A percentile compares a stretch with the other conserved stretches of the same genome.
These are phyloP conservation scores for Antrozous pallidus DNA, from an alignment of 2,797 vertebrate species.

Conservation along the genomic window DNA sequence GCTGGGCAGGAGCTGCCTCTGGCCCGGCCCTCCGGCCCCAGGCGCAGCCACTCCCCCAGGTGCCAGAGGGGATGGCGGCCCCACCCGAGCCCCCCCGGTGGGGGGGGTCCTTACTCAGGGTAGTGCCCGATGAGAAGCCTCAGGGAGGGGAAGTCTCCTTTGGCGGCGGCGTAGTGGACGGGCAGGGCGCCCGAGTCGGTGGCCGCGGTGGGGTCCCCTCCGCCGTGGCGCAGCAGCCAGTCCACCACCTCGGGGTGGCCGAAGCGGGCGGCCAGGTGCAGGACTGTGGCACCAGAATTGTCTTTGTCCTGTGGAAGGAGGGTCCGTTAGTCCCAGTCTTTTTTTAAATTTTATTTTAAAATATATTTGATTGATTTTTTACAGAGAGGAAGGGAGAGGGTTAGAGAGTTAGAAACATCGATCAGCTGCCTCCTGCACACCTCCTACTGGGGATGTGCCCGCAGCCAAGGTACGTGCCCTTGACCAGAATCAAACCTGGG, in stretches of 20 bases:
- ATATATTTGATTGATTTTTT: too few relatives aligned
- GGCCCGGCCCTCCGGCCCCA: neutral
- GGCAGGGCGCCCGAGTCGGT: conserved; percentile 94
- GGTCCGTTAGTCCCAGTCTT: neutral
- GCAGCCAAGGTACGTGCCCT: too few relatives aligned
- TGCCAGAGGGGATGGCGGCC: rapidly evolving
- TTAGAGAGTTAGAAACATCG: too few relatives aligned
- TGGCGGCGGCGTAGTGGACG: conserved; percentile 96
- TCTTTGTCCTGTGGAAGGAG: conserved; percentile 88
- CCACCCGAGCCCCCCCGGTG: neutral
- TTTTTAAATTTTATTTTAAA: too few relatives aligned
- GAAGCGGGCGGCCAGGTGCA: conserved; percentile 96
- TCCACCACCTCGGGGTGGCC: conserved; percentile 94
- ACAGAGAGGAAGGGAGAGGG: too few relatives aligned
- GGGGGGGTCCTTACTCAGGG: conserved; percentile 88
- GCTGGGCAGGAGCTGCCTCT: neutral
- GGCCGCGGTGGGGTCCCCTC: conserved; percentile 87
- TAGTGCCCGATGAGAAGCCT: conserved; percentile 90
- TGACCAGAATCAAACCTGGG: too few relatives aligned
- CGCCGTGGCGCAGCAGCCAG: conserved; percentile 92
- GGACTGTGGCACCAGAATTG: conserved; percentile 94
- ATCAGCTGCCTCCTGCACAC: too few relatives aligned
- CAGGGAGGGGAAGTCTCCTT: conserved; percentile 94
- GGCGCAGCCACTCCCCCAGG: neutral
- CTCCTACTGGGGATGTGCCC: too few relatives aligned